A percentile compares a stretch with the other conserved stretches of the same genome.
phyloP scores from a whole-genome alignment of 2,113 vertebrate genomes.

The Centropus bengalensis region DNA sequence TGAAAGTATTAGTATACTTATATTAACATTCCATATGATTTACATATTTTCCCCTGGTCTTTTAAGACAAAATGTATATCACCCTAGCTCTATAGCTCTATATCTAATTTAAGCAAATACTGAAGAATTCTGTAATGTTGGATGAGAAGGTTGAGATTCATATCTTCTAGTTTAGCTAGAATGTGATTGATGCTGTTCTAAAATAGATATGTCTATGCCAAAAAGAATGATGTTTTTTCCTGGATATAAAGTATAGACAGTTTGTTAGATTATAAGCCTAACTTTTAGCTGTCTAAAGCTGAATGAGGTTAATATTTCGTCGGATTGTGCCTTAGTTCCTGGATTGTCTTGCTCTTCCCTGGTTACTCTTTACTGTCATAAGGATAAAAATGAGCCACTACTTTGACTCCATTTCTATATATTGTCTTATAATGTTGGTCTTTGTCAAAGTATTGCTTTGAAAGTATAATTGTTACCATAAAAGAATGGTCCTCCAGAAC shows the following conservation, averaged over 20 bases:
- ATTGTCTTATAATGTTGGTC: not conserved
- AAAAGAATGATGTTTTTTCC: not conserved
- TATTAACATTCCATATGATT: not conserved
- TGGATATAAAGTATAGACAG: not conserved
- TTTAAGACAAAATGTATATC: not conserved
- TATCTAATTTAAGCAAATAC: not conserved
- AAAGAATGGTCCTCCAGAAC: not conserved
- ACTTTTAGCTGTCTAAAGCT: not conserved
- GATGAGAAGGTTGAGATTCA: not conserved
- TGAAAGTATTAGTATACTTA: not conserved
- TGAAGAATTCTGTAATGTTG: not conserved
- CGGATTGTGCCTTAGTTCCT: not conserved
- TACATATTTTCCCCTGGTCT: not conserved
- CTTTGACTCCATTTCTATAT: not conserved
- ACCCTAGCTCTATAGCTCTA: not conserved
- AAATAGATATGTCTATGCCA: not conserved
- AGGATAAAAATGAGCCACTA: not conserved
- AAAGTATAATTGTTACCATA: not conserved
- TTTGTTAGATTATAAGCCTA: not conserved
- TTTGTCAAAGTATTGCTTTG: not conserved
- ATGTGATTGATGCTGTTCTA: not conserved
- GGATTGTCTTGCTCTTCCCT: not conserved
- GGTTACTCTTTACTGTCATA: not conserved
- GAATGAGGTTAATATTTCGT: not conserved
- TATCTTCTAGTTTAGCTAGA: not conserved